Base-by-base conservation (phyloP, 2,797 vertebrate genomes). In the Ctenopoma kingsleyae region DNA sequence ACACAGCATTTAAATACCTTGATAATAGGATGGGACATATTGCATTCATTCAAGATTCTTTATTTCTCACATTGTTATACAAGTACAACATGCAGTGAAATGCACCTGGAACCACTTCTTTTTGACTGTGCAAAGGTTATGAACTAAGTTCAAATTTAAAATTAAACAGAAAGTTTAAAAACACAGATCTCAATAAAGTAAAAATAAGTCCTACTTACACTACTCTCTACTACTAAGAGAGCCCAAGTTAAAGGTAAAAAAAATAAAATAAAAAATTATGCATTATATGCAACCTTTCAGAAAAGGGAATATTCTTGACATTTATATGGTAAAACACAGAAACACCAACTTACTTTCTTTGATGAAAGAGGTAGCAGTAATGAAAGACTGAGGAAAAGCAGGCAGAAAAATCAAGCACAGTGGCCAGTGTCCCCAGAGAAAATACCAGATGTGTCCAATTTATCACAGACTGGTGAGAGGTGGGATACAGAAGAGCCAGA, bases 401-500 rank as follows among this genome's bases (percentile, higher is more conserved):
- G 41, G 62, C 54, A 63, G 67, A 76, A 60, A 75, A 75, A 71
- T 73, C 71, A 70, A 83, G 76, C 67, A 78, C 63, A 57, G 62
- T 74, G 81, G 71, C 73, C 74, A 44, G 62, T 52, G 23, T 65
- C 68, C 81, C 38, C 2, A 5, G 44, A 67, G 81, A 67, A 61
- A 58, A 79, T 9, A 36, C 83, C 84, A 89, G 82, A 88, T 87
- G 86, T 87, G 78, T 81, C 71, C 59, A 84, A 85, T 90, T 86
- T 71, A 89, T 90, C 86, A 83, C 70, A 40, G 81, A 85, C 70
- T 82, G 70, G 74, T 80, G 71, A 85, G 73, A 79, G 79, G 81
- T 81, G 55, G 51, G 22, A 87, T 65, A 87, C 78, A 44, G 54
- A 71, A 35, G 60, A 78, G 52, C 55, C 74, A 19, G 3, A 41